phyloP scores from a whole-genome alignment of 2,888 invertebrate species.

The Lithophane ornitopus region DNA sequence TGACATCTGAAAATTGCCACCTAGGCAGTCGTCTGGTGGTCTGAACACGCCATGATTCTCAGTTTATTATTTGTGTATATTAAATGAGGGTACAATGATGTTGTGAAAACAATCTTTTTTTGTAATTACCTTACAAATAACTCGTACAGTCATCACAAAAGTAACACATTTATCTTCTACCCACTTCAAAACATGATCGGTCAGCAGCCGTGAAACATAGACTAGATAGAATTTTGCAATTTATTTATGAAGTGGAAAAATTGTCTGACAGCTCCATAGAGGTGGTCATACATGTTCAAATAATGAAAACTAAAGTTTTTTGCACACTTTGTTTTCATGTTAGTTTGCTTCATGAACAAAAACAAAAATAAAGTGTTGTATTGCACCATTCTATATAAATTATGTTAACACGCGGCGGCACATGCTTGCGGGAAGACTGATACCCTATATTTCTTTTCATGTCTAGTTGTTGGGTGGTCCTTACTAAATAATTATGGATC shows the following conservation, averaged over 20 bases:
- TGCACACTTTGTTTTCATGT: neutral
- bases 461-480: no score
- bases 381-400: no score
- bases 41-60: constrained; percentile 56
- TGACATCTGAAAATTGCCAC: constrained; percentile 88
- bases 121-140: constrained; percentile 86
- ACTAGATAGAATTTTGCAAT: constrained; percentile 67
- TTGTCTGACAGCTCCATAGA: constrained; percentile 52
- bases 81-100: constrained; percentile 27
- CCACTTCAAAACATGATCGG: constrained; percentile 90
- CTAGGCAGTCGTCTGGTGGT: constrained; percentile 81
- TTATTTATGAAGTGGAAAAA: constrained; percentile 47
- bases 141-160: constrained; percentile 89
- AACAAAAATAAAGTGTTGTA: no score
- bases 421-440: neutral
- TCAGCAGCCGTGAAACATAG: constrained; percentile 79
- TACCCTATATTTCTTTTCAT: no score
- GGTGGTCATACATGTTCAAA: neutral
- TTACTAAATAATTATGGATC: no score
- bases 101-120: constrained; percentile 60
- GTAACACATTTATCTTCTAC: constrained; percentile 86
- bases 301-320: neutral
- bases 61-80: constrained; percentile 37
- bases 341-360: neutral
- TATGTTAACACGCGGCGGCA: neutral